phyloP scores from a whole-genome alignment of 2,797 vertebrate species.

The Cichlasoma orientale region DNA sequence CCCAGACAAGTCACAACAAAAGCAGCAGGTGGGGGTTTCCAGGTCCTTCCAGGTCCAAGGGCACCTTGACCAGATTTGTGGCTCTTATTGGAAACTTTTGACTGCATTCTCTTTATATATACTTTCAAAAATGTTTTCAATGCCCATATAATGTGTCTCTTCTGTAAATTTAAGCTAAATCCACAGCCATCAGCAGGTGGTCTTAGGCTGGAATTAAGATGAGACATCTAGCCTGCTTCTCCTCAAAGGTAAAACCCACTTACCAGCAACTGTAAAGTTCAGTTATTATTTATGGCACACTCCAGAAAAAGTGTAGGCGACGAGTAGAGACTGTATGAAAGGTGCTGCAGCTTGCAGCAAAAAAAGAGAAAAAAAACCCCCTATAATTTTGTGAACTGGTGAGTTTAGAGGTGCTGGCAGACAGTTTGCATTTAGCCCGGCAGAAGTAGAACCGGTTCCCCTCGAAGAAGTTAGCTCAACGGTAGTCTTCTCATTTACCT shows the following conservation, averaged over 20 bases:
- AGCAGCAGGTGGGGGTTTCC: conserved; percentile 28
- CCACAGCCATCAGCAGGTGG: not conserved
- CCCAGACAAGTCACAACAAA: conserved; percentile 16
- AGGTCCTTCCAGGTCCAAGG: conserved; percentile 5
- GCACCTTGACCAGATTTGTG: conserved; percentile 3
- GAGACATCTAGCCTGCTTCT: not conserved
- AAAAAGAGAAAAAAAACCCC: not conserved
- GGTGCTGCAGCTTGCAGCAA: not conserved
- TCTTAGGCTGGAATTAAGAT: not conserved
- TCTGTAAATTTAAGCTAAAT: not conserved
- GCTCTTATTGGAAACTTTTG: not conserved
- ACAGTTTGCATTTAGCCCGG: not conserved
- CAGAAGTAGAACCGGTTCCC: not conserved
- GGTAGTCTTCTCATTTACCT: not conserved
- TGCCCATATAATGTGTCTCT: not conserved
- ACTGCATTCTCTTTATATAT: not conserved
- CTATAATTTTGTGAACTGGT: not conserved
- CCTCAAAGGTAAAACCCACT: not conserved
- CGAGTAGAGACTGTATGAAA: not conserved
- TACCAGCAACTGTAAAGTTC: not conserved
- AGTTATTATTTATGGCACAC: not conserved
- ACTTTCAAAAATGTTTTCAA: not conserved
- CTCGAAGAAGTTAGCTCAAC: not conserved
- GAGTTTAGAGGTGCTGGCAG: not conserved
- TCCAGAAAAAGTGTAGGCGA: not conserved